Evolutionary conservation across 2,888 invertebrate genomes (phyloP).

Genomic region (Drosophila parthenogenetica): DNA sequence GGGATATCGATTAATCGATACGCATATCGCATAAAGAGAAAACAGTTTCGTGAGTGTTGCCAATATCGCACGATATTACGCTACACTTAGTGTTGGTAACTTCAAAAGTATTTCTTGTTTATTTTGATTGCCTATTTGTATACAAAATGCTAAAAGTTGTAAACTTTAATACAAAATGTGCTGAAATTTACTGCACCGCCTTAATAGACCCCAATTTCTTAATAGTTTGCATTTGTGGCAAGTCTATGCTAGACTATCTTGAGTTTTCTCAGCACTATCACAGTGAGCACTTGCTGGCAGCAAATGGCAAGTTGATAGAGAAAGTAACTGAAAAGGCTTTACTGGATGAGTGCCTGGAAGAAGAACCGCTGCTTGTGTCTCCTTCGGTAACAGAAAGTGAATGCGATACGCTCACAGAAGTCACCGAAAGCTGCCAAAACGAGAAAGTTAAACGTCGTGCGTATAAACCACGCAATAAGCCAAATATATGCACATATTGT

Average conservation of each 20-base stretch:
- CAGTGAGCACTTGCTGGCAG: conserved; percentile 38
- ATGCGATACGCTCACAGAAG: conserved; percentile 7
- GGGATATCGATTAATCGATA: conserved; percentile 27
- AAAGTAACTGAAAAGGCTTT: background rate
- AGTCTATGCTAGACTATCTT: conserved; percentile 40
- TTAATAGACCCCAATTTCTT: conserved; percentile 40
- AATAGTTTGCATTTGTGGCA: conserved; percentile 61
- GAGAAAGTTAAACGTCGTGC: conserved; percentile 37
- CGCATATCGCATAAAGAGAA: background rate
- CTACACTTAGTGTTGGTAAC: conserved; percentile 6
- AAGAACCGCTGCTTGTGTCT: conserved; percentile 16
- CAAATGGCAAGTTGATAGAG: background rate
- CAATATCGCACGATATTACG: background rate
- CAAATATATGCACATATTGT: conserved; percentile 64
- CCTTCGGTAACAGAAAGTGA: conserved; percentile 5
- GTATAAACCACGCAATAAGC: conserved; percentile 54
- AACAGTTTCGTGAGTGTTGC: too few species aligned
- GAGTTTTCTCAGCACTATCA: conserved; percentile 55
- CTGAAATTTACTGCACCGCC: conserved; percentile 61
- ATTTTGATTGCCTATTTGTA: conserved; percentile 9
- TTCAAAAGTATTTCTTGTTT: conserved; percentile 6
- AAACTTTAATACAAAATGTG: conserved; percentile 58
- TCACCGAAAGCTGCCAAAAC: background rate
- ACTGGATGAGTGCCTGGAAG: conserved; percentile 10
- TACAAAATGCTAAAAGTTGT: conserved; percentile 28